Evolutionary conservation across 2,797 vertebrate species (phyloP).

Genomic region (Coendou prehensilis): DNA sequence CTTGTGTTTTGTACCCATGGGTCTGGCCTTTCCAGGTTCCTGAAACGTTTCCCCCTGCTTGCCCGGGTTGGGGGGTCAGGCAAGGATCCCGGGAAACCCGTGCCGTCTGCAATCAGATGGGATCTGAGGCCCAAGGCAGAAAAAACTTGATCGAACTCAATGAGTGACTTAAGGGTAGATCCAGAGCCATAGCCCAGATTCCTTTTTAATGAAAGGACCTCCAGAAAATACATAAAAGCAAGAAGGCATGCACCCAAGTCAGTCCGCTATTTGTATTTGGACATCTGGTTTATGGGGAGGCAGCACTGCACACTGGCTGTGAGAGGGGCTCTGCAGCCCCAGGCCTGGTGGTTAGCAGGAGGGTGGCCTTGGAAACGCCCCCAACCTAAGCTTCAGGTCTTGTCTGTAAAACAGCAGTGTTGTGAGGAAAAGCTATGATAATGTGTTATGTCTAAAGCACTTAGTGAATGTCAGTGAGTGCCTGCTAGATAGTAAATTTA

Average conservation of each 20-base stretch:
- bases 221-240: background rate
- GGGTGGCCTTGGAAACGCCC: background rate
- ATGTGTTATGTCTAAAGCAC: background rate
- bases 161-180: background rate
- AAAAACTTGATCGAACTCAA: background rate
- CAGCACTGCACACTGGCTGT: rapidly evolving
- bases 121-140: background rate
- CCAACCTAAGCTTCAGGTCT: background rate
- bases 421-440: background rate
- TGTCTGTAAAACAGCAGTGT: background rate
- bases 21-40: background rate
- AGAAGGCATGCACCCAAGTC: background rate
- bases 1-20: background rate
- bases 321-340: background rate
- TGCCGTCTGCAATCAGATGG: background rate
- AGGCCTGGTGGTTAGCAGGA: background rate
- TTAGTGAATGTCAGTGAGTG: background rate
- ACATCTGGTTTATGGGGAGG: background rate
- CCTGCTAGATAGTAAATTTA: background rate
- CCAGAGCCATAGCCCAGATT: background rate
- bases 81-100: background rate
- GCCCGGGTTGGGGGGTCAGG: background rate
- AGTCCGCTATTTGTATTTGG: background rate
- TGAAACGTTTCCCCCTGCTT: background rate
- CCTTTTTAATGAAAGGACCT: background rate